phyloP scores from a whole-genome alignment of 2,113 vertebrate genomes.

The Maccullochella peelii region DNA sequence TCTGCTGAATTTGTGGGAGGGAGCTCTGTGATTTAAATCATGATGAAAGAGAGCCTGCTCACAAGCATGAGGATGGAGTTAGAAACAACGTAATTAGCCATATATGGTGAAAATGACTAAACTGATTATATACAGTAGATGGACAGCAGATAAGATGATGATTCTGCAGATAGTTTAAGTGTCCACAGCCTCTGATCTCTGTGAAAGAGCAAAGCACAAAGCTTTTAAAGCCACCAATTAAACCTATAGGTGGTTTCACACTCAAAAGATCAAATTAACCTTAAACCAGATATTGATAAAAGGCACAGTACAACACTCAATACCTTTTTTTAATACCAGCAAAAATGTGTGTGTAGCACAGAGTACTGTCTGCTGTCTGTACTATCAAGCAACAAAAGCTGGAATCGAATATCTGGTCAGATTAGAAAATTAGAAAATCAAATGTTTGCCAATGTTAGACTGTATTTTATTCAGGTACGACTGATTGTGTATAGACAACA shows the following conservation, averaged over 20 bases:
- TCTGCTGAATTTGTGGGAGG: not conserved
- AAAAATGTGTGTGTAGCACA: not conserved
- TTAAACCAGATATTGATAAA: constrained; percentile 7
- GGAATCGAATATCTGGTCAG: not conserved
- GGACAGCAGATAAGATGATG: not conserved
- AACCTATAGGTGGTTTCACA: constrained; percentile 5
- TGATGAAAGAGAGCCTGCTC: constrained; percentile 16
- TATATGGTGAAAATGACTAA: constrained; percentile 11
- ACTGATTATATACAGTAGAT: not conserved
- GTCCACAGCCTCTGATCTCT: not conserved
- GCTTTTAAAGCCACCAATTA: not conserved
- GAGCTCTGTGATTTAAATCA: not conserved
- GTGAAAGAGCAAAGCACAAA: not conserved
- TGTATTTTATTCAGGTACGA: not conserved
- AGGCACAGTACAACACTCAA: not conserved
- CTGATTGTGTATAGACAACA: not conserved
- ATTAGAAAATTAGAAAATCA: not conserved
- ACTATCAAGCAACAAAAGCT: too few relatives aligned
- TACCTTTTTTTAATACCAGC: not conserved
- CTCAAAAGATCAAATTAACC: too few relatives aligned
- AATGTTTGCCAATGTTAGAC: not conserved
- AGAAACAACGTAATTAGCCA: constrained; percentile 8
- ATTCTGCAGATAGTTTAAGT: constrained; percentile 5
- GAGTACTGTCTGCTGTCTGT: not conserved
- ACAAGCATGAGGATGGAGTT: not conserved